phyloP scores from a whole-genome alignment of 2,113 vertebrate species.

The Trinectes maculatus region DNA sequence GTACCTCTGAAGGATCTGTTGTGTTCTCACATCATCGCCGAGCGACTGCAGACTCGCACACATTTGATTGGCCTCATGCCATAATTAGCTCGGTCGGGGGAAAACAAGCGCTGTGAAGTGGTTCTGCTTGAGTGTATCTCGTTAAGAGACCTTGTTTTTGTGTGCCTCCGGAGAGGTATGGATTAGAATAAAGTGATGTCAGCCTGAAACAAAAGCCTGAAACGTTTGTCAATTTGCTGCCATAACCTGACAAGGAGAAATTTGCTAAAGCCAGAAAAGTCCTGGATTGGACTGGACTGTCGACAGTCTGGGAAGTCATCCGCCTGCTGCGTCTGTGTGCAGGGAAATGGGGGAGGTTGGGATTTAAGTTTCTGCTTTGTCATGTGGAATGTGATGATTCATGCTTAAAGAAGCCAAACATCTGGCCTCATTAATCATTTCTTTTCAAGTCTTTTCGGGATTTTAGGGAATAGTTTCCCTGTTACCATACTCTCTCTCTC shows the following conservation, averaged over 20 bases:
- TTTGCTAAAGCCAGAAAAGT: conserved; percentile 38
- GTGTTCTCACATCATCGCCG: conserved; percentile 27
- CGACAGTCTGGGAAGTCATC: conserved; percentile 40
- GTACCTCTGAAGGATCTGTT: conserved; percentile 34
- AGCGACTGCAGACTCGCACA: conserved; percentile 35
- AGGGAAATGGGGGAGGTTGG: conserved; percentile 23
- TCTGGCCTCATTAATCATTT: conserved; percentile 78
- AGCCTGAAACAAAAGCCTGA: conserved; percentile 33
- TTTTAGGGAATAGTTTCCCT: conserved; percentile 57
- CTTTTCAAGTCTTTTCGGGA: conserved; percentile 65
- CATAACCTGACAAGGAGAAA: conserved; percentile 24
- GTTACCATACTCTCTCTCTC: conserved; percentile 34
- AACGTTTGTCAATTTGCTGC: conserved; percentile 54
- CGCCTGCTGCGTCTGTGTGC: conserved; percentile 44
- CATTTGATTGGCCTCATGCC: conserved; percentile 55
- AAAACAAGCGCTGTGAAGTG: conserved; percentile 38
- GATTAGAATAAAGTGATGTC: conserved; percentile 52
- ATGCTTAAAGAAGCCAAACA: conserved; percentile 68
- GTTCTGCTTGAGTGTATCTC: conserved; percentile 32
- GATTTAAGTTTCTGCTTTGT: conserved; percentile 56
- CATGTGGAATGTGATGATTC: conserved; percentile 66
- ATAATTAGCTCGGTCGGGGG: conserved; percentile 50
- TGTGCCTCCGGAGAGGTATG: conserved; percentile 5
- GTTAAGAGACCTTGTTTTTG: conserved; percentile 24
- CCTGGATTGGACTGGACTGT: conserved; percentile 47